A percentile compares a stretch with the other conserved stretches of the same genome.
These are phyloP conservation scores for Tupaia tana DNA, from an alignment of 2,113 vertebrate genomes.

Conservation along the genomic window DNA sequence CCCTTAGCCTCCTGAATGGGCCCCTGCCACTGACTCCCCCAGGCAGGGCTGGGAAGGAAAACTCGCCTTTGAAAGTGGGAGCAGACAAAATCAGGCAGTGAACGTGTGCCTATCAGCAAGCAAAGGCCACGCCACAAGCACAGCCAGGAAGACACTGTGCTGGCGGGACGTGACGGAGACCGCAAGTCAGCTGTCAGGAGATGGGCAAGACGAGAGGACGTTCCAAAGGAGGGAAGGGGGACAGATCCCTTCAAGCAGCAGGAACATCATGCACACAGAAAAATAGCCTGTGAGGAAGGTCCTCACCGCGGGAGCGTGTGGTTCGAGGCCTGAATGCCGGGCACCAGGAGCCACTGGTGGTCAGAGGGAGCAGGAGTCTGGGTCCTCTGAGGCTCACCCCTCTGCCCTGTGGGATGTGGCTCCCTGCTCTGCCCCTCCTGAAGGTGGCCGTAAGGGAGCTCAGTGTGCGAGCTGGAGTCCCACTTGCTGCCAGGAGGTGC, in stretches of 20 bases:
- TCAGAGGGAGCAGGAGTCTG: not conserved
- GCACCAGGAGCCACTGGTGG: fast-evolving
- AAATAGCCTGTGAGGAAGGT: fast-evolving
- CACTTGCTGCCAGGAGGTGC: no score
- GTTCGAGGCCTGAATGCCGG: fast-evolving
- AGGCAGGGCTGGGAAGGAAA: not conserved
- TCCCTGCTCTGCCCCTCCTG: no score
- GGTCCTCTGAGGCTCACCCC: not conserved
- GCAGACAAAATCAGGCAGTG: not conserved
- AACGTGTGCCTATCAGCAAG: not conserved
- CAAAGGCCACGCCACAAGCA: not conserved
- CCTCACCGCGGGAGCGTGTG: no score
- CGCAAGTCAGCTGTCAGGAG: not conserved
- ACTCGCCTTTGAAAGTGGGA: not conserved
- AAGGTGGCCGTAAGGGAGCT: no score
- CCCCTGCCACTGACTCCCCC: not conserved
- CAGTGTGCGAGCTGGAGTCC: no score
- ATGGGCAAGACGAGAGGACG: fast-evolving
- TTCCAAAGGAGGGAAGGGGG: fast-evolving
- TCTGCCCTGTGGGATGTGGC: no score
- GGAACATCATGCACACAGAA: fast-evolving
- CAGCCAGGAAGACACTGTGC: not conserved
- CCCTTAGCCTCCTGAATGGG: not conserved
- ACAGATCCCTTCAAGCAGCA: not conserved
- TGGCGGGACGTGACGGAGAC: not conserved